Evolutionary conservation across 2,888 invertebrate genomes (phyloP).

Genomic region (Phrixothrix hirtus): DNA sequence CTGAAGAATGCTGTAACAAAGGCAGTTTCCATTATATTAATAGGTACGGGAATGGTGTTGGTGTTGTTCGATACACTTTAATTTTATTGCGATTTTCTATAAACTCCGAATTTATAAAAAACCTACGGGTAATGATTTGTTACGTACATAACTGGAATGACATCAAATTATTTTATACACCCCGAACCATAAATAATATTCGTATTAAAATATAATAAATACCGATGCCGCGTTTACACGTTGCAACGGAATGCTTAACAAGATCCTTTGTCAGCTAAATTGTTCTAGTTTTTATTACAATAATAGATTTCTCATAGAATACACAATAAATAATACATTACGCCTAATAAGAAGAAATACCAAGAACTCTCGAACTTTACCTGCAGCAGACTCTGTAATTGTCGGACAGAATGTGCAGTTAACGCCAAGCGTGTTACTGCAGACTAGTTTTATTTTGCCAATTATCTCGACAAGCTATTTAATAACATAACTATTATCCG

Average conservation of each 20-base stretch:
- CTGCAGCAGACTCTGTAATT: constrained; percentile 20
- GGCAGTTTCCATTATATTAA: constrained; percentile 38
- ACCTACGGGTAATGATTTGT: constrained; percentile 29
- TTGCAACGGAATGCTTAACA: constrained; percentile 2
- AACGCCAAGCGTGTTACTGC: constrained; percentile 24
- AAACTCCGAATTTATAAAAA: constrained; percentile 30
- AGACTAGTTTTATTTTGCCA: constrained; percentile 31
- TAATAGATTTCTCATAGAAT: constrained; percentile 17
- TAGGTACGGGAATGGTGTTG: constrained; percentile 34
- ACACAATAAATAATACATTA: constrained; percentile 6
- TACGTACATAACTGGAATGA: no score
- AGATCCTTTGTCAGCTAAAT: constrained; percentile 13
- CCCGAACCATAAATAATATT: no score
- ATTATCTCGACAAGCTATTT: constrained; percentile 30
- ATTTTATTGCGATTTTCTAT: constrained; percentile 33
- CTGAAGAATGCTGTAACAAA: constrained; percentile 35
- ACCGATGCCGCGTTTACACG: constrained; percentile 10
- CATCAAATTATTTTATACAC: no score
- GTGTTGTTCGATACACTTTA: constrained; percentile 37
- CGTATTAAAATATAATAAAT: constrained; percentile 12
- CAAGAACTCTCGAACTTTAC: constrained; percentile 15
- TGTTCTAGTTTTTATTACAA: constrained; percentile 4
- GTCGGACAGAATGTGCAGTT: constrained; percentile 17
- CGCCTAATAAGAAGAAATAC: constrained; percentile 13
- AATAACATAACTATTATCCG: constrained; percentile 28